phyloP scores from a whole-genome alignment of 2,888 invertebrate genomes.

The Polietes domitor region DNA sequence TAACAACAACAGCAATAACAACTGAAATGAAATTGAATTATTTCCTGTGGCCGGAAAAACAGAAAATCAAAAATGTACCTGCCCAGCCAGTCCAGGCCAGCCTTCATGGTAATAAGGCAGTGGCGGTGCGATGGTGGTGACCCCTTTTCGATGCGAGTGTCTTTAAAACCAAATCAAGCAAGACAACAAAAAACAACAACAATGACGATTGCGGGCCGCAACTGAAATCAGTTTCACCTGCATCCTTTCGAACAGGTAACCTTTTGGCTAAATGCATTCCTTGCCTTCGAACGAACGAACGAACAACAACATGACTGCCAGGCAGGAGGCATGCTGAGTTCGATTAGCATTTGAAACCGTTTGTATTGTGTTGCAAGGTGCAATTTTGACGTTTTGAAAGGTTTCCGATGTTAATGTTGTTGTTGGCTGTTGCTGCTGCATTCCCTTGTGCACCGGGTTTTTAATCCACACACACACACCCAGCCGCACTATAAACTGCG shows the following conservation, averaged over 20 bases:
- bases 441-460: neutral
- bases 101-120: neutral
- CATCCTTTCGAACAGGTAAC: slow-evolving; percentile 73
- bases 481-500: slow-evolving; percentile 51
- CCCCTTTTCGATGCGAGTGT: slow-evolving; percentile 5
- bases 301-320: slow-evolving; percentile 34
- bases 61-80: slow-evolving; percentile 1
- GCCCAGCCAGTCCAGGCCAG: neutral
- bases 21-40: slow-evolving; percentile 47
- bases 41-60: slow-evolving; percentile 42
- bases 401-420: slow-evolving; percentile 18
- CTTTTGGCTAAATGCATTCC: slow-evolving; percentile 44
- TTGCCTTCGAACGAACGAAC: neutral
- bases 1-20: too few relatives aligned
- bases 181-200: slow-evolving; percentile 44
- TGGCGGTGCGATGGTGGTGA: too few relatives aligned
- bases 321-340: slow-evolving; percentile 60
- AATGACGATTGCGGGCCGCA: slow-evolving; percentile 31
- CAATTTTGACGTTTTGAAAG: slow-evolving; percentile 71
- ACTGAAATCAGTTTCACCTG: slow-evolving; percentile 78
- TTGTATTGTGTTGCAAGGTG: slow-evolving; percentile 77
- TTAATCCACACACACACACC: neutral
- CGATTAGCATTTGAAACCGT: slow-evolving; percentile 79
- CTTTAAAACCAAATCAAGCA: neutral
- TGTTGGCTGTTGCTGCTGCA: neutral